These are phyloP conservation scores for Rugalucina vietnamica DNA, from an alignment of 2,888 invertebrate species.

Conservation along the genomic window DNA sequence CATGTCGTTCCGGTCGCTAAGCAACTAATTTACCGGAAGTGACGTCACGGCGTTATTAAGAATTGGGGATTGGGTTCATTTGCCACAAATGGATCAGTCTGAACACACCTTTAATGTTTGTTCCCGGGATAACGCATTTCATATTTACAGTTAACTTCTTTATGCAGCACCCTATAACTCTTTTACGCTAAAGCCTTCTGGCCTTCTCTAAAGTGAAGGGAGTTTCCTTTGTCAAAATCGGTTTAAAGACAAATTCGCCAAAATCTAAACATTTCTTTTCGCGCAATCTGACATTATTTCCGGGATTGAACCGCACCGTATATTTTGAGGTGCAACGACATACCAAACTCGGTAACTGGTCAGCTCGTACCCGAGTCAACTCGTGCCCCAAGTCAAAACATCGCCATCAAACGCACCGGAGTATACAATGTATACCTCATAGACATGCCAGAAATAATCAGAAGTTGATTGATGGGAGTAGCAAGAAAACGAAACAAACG, in stretches of 20 bases:
- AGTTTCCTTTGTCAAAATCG: neutral
- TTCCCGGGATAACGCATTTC: constrained; percentile 91
- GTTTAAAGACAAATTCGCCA: neutral
- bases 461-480: too few species aligned
- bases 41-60: too few species aligned
- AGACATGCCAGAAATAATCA: too few species aligned
- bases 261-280: neutral
- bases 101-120: constrained; percentile 90
- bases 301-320: neutral
- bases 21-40: too few species aligned
- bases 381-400: too few species aligned
- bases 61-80: constrained; percentile 92
- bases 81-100: constrained; percentile 89
- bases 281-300: constrained; percentile 14
- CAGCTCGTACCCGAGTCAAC: too few species aligned
- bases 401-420: too few species aligned
- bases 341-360: too few species aligned
- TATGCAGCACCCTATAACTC: neutral
- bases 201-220: neutral
- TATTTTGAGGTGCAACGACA: neutral
- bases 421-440: too few species aligned
- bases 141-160: constrained; percentile 84
- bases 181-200: neutral
- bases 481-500: too few species aligned
- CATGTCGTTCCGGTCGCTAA: too few species aligned